Evolutionary conservation across 2,888 invertebrate species (phyloP).

Genomic region (Tryphoninae sp.): DNA sequence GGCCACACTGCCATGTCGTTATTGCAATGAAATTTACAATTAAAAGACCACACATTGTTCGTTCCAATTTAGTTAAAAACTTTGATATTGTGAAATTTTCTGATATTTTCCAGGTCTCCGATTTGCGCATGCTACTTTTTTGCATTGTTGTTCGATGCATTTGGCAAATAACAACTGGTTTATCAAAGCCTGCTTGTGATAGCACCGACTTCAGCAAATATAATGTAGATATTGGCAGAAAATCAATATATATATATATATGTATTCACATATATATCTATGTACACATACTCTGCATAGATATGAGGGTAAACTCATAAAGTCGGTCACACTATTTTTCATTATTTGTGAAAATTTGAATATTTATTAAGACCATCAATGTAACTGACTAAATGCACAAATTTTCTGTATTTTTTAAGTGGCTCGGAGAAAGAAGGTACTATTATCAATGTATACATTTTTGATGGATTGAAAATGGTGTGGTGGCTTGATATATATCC

Average conservation of each 20-base stretch:
- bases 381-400: not conserved
- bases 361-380: not conserved
- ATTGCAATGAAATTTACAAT: too few species aligned
- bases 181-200: conserved; percentile 14
- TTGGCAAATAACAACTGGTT: conserved; percentile 11
- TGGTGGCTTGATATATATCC: not conserved
- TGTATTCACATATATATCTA: not conserved
- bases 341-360: not conserved
- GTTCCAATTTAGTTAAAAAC: too few species aligned
- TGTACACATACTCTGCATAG: not conserved
- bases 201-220: conserved; percentile 24
- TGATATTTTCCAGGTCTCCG: conserved; percentile 7
- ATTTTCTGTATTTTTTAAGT: not conserved
- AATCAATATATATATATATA: not conserved
- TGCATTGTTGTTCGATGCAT: not conserved
- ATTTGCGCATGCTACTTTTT: conserved; percentile 32
- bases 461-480: too few species aligned
- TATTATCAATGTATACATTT: not conserved
- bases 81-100: not conserved
- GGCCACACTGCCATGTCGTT: too few species aligned
- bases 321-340: not conserved
- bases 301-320: not conserved
- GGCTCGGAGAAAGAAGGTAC: not conserved
- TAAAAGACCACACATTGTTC: not conserved
- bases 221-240: conserved; percentile 40